Evolutionary conservation across 2,888 invertebrate species (phyloP), one percentile per base, ranked within the genome.

Genomic region (Metalampra italica): DNA sequence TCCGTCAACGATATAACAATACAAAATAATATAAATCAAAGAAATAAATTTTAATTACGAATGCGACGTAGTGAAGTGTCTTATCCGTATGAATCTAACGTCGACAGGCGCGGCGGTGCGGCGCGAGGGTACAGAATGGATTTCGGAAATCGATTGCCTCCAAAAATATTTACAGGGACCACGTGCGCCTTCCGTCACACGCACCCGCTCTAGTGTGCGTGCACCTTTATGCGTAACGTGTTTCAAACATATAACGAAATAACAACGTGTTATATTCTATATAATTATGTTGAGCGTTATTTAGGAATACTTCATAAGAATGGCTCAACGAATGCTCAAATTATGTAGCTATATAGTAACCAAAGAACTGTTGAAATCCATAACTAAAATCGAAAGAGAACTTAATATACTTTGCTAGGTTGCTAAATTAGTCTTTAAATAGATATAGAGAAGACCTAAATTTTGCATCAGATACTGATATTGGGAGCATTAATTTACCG

Each of bases 71-170:
- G 22, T 22, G 5, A 22, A 22, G 5, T 3, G 22, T 22, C 22
- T 46, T 71, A 66, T 85, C 86, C 85, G 75, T 59, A 59, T 48
- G 57, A 71, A 36, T 30, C 56, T 45, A 39, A 45, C 62, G 46
- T 37, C 47, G 41, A 43, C 47, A 47, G 47, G 54, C 64, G 58
- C 56, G 48, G 57, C 72, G 68, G 64, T 71, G 69, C 76, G 68
- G 62, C 63, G 74, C 72, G 79, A 76, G 82, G 85, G 83, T 71
- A 75, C 77, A 71, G 82, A 87, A 87, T 88, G 89, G 82, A 86
- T 89, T 89, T 88, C 86, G 85, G 87, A 89, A 89, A 89, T 89
- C 89, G 88, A 89, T 89, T 79, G 87, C 81, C 77, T 85, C 85
- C 88, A 85, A 88, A 88, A 89, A 88, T 89, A 87, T 88, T 88